A percentile compares a stretch with the other conserved stretches of the same genome.
phyloP scores from a whole-genome alignment of 2,888 invertebrate species.

The Calliphora vomitoria region DNA sequence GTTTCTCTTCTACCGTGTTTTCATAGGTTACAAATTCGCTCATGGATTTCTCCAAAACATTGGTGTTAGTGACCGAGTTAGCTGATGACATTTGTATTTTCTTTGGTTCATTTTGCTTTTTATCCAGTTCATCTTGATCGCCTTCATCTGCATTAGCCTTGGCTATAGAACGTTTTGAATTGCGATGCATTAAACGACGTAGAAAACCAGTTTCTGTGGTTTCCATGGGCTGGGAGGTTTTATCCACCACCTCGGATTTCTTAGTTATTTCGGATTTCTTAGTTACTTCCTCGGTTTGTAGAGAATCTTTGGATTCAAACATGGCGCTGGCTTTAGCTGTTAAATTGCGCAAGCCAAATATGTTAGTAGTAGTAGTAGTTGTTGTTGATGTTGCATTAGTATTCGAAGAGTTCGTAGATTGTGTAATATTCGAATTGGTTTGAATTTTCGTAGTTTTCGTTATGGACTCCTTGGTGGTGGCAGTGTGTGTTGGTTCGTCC shows the following conservation, averaged over 20 bases:
- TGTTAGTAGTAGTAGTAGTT: conserved; percentile 56
- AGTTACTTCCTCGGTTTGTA: conserved; percentile 62
- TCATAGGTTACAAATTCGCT: conserved; percentile 78
- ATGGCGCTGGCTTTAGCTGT: conserved; percentile 77
- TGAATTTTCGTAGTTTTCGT: conserved; percentile 56
- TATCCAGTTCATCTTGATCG: conserved; percentile 80
- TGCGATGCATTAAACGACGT: conserved; percentile 88
- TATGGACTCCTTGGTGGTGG: conserved; percentile 60
- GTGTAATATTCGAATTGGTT: conserved; percentile 25
- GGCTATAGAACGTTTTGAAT: conserved; percentile 89
- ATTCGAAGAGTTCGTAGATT: conserved; percentile 52
- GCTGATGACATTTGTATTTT: conserved; percentile 79
- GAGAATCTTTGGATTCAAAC: conserved; percentile 76
- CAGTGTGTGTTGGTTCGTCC: conserved; percentile 74
- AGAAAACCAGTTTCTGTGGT: conserved; percentile 87
- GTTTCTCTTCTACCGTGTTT: conserved; percentile 80
- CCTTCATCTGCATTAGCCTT: conserved; percentile 69
- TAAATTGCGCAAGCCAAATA: conserved; percentile 77
- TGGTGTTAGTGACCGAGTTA: conserved; percentile 67
- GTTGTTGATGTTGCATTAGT: conserved; percentile 31
- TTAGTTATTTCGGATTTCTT: conserved; percentile 50
- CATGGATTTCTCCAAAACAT: conserved; percentile 75
- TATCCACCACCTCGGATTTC: conserved; percentile 75
- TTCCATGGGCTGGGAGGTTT: conserved; percentile 77
- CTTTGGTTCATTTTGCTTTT: conserved; percentile 79